Evolutionary conservation across 2,888 invertebrate genomes (phyloP), one percentile per base, ranked within the genome.

Genomic region (Meta bourneti): DNA sequence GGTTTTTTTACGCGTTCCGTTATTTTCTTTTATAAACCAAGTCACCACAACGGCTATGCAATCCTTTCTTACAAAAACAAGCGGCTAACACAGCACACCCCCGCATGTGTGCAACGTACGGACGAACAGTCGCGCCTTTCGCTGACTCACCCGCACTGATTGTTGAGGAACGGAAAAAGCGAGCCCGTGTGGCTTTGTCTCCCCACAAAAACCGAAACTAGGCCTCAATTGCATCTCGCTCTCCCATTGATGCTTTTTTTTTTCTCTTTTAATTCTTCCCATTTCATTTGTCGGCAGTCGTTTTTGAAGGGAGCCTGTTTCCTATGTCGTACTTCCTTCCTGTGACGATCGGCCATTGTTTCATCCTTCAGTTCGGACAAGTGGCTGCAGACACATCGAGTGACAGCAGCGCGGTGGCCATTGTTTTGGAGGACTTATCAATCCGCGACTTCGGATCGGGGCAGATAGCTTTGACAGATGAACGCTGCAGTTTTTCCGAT

Each of bases 201-300:
- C 78, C 70, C 79, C 84, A 83, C 83, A 77, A 61, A 75, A 85
- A 85, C 79, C 90, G 84, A 85, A 90, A 90, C 85, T 90, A 71
- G 84, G 72, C 74, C 82, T 83, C 74, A 34, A 52, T 71, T 52
- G 69, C 51, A 77, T 51, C 85, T 86, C 70, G 52, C 20, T 86
- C 61, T 78, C 51, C 82, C 82, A 77, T 83, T 77, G 81, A 80
- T 69, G 81, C 48, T 81, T 61, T 86, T 74, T 86, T 77, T 85
- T 77, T 5, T 74, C 51, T 78, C 75, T 86, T 70, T 86, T 78
- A 75, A 70, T 86, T 77, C 82, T 69, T 72, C 61, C 70, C 82
- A 16, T 83, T 90, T 80, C 80, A 74, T 90, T 74, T 81, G 90
- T 90, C 90, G 80, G 85, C 80, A 48, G 34, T 20, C 70, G 80